A percentile compares a stretch with the other conserved stretches of the same genome.
Evolutionary conservation across 2,888 invertebrate genomes (phyloP).

Genomic region (Epinotia brunnichana): DNA sequence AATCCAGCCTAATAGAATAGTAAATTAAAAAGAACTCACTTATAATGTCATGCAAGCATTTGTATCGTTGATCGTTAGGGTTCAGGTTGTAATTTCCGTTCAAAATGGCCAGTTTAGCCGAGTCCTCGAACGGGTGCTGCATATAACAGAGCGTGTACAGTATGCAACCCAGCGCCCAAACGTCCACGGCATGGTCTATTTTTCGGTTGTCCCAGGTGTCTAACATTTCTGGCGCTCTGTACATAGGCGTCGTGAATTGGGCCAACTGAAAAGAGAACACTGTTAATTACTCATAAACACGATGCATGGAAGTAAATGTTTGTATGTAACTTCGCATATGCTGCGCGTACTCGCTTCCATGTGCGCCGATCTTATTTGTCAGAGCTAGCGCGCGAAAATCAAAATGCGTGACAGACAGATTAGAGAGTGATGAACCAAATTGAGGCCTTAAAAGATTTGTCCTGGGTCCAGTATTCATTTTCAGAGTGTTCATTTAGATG

Average conservation of each 20-base stretch:
- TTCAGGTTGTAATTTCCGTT: slow-evolving; percentile 97
- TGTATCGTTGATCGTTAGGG: slow-evolving; percentile 90
- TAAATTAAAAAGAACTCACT: slow-evolving; percentile 82
- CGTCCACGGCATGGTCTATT: slow-evolving; percentile 94
- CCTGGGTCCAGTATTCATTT: too few relatives aligned
- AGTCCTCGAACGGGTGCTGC: slow-evolving; percentile 98
- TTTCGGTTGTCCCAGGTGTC: slow-evolving; percentile 98
- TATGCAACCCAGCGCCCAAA: slow-evolving; percentile 99
- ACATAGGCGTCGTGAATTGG: slow-evolving; percentile 95
- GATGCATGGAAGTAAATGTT: not conserved
- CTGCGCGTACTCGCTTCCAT: not conserved
- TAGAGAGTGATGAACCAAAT: not conserved
- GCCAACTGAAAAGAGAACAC: slow-evolving; percentile 84
- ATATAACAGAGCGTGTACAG: slow-evolving; percentile 95
- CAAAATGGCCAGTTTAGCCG: slow-evolving; percentile 96
- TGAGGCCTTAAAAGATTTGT: too few relatives aligned
- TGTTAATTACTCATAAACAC: slow-evolving; percentile 15
- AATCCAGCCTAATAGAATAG: not conserved
- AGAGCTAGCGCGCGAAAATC: not conserved
- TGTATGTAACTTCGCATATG: too few relatives aligned
- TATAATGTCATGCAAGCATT: slow-evolving; percentile 95
- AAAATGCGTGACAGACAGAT: not conserved
- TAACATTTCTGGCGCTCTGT: slow-evolving; percentile 98
- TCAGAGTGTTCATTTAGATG: too few relatives aligned
- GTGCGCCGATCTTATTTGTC: not conserved